Evolutionary conservation across 1,140 invertebrate genomes (phyloP), one percentile per base, ranked within the genome.

Genomic region (Matsumurasca onukii): DNA sequence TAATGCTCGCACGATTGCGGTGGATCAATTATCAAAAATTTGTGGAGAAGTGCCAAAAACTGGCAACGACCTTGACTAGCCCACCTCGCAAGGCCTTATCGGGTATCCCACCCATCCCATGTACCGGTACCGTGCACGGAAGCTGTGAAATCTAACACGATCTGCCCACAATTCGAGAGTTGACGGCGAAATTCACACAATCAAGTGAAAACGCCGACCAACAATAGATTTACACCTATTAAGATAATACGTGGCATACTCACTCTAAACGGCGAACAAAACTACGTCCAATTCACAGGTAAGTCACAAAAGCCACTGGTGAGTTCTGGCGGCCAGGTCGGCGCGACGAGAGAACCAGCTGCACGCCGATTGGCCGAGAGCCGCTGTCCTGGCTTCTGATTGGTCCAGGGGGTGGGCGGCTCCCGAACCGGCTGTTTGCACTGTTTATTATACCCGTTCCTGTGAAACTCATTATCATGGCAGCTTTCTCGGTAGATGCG

Each of bases 241-340:
- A 45, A 12, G 17, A 51, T 51, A 51, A n/a, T n/a, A 51, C n/a
- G 49, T 51, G 49, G 25, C 55, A 59, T 59, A 59, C 55, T 59
- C 55, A 59, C 55, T 27, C 55, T 59, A 59, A 59, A 59, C 25
- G 55, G 24, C 30, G 55, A 3, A 12, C 22, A 29, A 59, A 59
- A 59, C 55, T 59, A 22, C 24, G 30, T 27, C 30, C 55, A 59
- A 59, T 59, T 59, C 55, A 59, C 55, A 59, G 24, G 55, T 59
- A 59, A 12, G 55, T 59, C 15, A 59, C 15, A 59, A 59, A 59
- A 59, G 55, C 55, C 49, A 59, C 15, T 3, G 34, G 34, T 39
- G 34, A 17, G 17, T 17, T 39, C 5, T 3, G 55, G 13, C 22
- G 55, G 13, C 22, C 55, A 27, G 25, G 55, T 13, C 25, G 22